phyloP scores from a whole-genome alignment of 1,140 invertebrate genomes.

The Lanistes nyassanus region DNA sequence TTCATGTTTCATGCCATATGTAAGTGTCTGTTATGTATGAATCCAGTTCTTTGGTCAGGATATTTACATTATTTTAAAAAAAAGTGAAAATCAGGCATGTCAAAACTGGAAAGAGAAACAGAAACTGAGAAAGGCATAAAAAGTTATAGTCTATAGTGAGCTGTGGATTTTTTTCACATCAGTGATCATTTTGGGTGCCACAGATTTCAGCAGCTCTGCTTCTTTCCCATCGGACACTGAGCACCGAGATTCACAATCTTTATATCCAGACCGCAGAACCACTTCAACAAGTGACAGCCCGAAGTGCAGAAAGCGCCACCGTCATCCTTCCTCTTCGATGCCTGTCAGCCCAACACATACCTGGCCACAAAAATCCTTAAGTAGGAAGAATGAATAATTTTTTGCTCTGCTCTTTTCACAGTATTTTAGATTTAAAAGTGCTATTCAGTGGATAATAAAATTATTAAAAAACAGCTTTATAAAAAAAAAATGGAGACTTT shows the following conservation, averaged over 20 bases:
- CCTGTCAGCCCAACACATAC: slow-evolving; percentile 33
- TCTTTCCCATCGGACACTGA: neutral
- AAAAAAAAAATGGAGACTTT: too few relatives aligned
- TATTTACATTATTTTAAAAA: too few relatives aligned
- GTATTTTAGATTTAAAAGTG: too few relatives aligned
- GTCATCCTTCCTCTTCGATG: slow-evolving; percentile 23
- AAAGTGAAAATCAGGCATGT: too few relatives aligned
- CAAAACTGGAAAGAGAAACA: neutral
- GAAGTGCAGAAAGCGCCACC: slow-evolving; percentile 27
- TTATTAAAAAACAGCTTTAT: too few relatives aligned
- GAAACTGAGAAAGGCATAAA: neutral
- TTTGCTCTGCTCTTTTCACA: too few relatives aligned
- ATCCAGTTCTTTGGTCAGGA: too few relatives aligned
- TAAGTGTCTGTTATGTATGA: too few relatives aligned
- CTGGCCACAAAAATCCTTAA: slow-evolving; percentile 34
- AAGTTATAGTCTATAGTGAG: neutral
- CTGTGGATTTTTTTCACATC: neutral
- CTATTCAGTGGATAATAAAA: too few relatives aligned
- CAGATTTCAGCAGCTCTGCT: neutral
- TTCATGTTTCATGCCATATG: too few relatives aligned
- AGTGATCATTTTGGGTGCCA: neutral
- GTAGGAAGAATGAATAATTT: too few relatives aligned
- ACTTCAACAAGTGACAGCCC: too few relatives aligned
- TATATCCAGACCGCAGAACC: neutral
- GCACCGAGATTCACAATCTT: neutral